These are phyloP conservation scores for Melanotaenia duboulayi DNA, from an alignment of 2,113 vertebrate genomes.

Conservation along the genomic window DNA sequence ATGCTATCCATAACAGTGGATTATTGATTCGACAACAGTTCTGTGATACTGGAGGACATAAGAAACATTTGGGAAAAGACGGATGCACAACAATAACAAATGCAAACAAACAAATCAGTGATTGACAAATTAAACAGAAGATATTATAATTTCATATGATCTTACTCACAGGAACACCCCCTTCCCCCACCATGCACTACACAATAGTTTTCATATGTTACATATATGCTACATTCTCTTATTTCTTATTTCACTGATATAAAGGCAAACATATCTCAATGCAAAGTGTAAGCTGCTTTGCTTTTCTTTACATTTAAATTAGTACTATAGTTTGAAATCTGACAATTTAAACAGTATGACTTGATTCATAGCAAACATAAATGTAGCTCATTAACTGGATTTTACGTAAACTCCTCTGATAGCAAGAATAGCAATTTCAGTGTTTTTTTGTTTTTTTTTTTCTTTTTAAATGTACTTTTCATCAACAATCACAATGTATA, in stretches of 20 bases:
- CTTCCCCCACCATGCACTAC: constrained; percentile 78
- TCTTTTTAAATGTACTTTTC: constrained; percentile 47
- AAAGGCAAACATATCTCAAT: constrained; percentile 82
- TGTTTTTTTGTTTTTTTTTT: constrained; percentile 71
- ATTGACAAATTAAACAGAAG: constrained; percentile 78
- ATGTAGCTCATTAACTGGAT: constrained; percentile 77
- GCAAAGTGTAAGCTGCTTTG: constrained; percentile 79
- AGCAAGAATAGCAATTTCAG: constrained; percentile 79
- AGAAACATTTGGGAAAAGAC: constrained; percentile 75
- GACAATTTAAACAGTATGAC: constrained; percentile 78
- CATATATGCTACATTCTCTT: constrained; percentile 84
- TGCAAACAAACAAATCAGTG: constrained; percentile 77
- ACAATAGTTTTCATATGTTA: constrained; percentile 82
- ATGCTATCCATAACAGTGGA: constrained; percentile 48
- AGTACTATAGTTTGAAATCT: constrained; percentile 74
- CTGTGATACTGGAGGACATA: constrained; percentile 67
- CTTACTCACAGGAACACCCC: constrained; percentile 67
- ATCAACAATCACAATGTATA: constrained; percentile 82
- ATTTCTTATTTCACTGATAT: constrained; percentile 83
- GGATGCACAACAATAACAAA: constrained; percentile 79
- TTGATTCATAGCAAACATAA: constrained; percentile 83
- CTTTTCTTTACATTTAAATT: constrained; percentile 81
- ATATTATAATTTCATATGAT: constrained; percentile 77
- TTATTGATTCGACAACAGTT: constrained; percentile 62
- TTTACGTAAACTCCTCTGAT: constrained; percentile 75